Conservation (phyloP, 2,888 invertebrate species). For the Cephus rjabovi region DNA sequence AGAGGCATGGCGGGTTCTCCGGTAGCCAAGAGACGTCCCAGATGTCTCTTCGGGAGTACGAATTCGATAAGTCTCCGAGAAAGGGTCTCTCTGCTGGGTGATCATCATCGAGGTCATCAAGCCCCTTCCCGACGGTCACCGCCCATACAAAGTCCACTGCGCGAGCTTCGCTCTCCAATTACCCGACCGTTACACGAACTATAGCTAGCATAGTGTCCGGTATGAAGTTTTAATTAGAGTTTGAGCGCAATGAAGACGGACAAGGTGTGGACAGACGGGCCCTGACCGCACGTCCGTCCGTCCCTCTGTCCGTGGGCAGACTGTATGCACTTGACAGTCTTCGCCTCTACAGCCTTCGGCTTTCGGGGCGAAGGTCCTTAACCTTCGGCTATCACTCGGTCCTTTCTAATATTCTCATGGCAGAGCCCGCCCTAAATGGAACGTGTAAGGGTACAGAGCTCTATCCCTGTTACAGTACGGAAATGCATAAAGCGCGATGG, state of each 20-base stretch:
- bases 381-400: slow-evolving; percentile 49
- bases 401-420: slow-evolving; percentile 42
- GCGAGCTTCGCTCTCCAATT: background rate
- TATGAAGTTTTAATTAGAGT: slow-evolving; percentile 32
- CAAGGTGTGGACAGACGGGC: slow-evolving; percentile 34
- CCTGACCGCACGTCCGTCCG: slow-evolving; percentile 29
- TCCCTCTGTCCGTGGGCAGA: slow-evolving; percentile 17
- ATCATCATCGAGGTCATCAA: background rate
- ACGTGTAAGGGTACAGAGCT: background rate
- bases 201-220: slow-evolving; percentile 3
- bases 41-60: background rate
- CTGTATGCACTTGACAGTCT: slow-evolving; percentile 35
- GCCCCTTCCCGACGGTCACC: background rate
- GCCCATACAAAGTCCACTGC: background rate
- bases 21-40: background rate
- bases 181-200: background rate
- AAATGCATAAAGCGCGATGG: background rate
- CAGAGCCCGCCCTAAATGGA: background rate
- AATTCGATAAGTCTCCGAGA: background rate
- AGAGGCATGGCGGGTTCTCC: background rate
- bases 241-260: slow-evolving; percentile 33
- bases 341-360: slow-evolving; percentile 28
- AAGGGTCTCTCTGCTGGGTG: background rate
- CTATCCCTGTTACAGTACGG: background rate
- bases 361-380: slow-evolving; percentile 40